Conservation (phyloP, 1,140 invertebrate genomes). For the Drosophila grimshawi region DNA sequence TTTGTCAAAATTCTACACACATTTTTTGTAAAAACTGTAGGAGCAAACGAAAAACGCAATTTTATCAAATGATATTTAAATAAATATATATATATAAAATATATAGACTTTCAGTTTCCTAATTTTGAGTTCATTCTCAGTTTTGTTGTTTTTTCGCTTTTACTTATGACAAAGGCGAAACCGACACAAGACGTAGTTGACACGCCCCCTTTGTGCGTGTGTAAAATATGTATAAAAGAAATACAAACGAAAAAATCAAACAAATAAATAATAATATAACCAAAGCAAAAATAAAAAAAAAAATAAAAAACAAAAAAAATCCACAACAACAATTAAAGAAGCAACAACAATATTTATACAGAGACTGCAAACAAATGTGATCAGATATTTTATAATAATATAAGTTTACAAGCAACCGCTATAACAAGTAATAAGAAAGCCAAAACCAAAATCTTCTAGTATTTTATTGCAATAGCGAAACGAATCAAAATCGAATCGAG, state of each 20-base stretch:
- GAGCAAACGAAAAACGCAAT: conserved; percentile 85
- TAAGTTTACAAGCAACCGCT: conserved; percentile 75
- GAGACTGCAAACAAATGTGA: conserved; percentile 85
- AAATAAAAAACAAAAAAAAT: conserved; percentile 48
- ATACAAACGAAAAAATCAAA: conserved; percentile 48
- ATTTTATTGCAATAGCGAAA: conserved; percentile 73
- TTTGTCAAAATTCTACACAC: conserved; percentile 80
- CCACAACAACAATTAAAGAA: conserved; percentile 55
- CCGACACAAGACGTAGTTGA: conserved; percentile 35
- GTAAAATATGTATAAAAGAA: conserved; percentile 73
- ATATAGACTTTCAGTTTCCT: conserved; percentile 35
- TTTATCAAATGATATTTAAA: conserved; percentile 64
- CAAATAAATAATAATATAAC: conserved; percentile 35
- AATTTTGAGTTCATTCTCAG: conserved; percentile 21
- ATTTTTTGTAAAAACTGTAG: conserved; percentile 82
- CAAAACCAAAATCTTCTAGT: conserved; percentile 49
- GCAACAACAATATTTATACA: conserved; percentile 83
- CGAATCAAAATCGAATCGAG: conserved; percentile 72
- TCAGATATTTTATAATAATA: conserved; percentile 84
- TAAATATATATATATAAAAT: conserved; percentile 13
- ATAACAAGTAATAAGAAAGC: conserved; percentile 63
- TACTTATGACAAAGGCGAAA: conserved; percentile 46
- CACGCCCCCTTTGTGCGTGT: conserved; percentile 43
- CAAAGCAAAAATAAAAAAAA: conserved; percentile 30
- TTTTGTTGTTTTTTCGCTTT: conserved; percentile 49